phyloP scores from a whole-genome alignment of 2,797 vertebrate species.

The Heterohyrax brucei region DNA sequence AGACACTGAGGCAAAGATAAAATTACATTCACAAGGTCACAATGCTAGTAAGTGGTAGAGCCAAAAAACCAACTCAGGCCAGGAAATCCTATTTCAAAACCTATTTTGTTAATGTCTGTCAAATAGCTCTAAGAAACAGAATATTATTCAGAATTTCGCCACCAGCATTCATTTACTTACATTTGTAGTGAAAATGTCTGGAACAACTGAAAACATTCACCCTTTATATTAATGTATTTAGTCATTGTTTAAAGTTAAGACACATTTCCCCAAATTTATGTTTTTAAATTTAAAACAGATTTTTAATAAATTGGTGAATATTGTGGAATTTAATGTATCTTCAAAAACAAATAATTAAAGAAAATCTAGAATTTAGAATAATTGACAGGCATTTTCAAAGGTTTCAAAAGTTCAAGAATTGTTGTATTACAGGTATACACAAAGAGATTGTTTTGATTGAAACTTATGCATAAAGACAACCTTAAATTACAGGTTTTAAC shows the following conservation, averaged over 20 bases:
- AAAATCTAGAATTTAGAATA: not conserved
- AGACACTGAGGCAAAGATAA: not conserved
- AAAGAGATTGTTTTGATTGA: not conserved
- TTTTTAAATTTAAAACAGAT: not conserved
- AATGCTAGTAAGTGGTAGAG: not conserved
- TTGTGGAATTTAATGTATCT: not conserved
- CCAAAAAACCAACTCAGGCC: not conserved
- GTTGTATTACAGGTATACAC: not conserved
- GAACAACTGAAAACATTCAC: not conserved
- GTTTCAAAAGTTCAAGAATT: not conserved
- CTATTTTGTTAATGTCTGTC: not conserved
- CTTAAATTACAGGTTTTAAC: not conserved
- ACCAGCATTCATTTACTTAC: not conserved
- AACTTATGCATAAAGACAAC: not conserved
- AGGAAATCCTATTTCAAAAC: not conserved
- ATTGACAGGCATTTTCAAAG: not conserved
- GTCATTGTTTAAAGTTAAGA: not conserved
- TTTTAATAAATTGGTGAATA: not conserved
- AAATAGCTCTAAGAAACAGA: not conserved
- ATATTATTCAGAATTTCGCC: not conserved
- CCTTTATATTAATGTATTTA: constrained; percentile 30
- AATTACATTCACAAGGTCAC: not conserved
- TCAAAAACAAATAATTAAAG: constrained; percentile 38
- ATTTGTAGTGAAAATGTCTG: not conserved
- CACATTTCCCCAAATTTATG: not conserved